Conservation (phyloP, 2,797 vertebrate genomes). For the Melanotaenia nigrans region DNA sequence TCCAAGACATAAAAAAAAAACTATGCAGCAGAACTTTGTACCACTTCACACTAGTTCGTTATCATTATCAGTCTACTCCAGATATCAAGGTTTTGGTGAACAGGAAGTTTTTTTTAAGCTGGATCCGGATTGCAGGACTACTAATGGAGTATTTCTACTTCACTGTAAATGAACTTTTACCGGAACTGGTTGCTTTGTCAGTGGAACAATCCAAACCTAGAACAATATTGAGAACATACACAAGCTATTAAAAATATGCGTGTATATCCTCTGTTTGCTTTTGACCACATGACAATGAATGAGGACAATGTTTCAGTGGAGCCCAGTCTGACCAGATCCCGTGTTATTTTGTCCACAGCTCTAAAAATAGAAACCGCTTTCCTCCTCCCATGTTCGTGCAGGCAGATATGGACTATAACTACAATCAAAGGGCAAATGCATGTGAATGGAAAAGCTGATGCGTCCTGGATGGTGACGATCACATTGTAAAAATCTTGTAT, state of each 20-base stretch:
- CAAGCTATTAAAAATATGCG: background rate
- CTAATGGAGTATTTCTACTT: background rate
- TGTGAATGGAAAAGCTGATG: no score
- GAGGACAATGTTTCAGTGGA: conserved; percentile 6
- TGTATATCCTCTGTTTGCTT: conserved; percentile 7
- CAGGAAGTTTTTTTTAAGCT: background rate
- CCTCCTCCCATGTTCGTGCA: no score
- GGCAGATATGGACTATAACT: no score
- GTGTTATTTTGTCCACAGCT: background rate
- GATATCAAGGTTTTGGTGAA: background rate
- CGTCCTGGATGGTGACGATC: no score
- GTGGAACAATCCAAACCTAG: conserved; percentile 14
- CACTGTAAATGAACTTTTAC: background rate
- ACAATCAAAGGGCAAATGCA: no score
- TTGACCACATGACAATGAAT: background rate
- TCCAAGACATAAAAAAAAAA: background rate
- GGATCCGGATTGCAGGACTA: background rate
- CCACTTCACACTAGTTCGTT: background rate
- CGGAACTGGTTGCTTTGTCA: background rate
- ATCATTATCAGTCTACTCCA: background rate
- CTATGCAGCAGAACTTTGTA: background rate
- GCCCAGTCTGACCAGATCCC: background rate
- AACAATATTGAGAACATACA: conserved; percentile 14
- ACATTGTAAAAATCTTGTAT: no score
- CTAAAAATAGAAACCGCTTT: background rate